Conservation (phyloP, 23 tunicate species). For the Clavelina lepadiformis region DNA sequence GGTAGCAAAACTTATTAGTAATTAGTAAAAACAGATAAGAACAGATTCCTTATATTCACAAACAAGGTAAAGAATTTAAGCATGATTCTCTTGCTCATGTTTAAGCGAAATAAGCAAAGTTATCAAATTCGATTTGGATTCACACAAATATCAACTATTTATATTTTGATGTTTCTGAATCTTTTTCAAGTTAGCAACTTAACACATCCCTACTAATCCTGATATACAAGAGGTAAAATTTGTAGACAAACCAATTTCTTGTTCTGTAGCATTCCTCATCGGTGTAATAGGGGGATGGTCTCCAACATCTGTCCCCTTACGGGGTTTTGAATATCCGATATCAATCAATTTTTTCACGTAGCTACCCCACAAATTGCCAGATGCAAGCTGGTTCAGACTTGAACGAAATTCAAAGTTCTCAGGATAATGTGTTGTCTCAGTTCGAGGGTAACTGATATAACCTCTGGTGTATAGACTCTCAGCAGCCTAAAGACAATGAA, state of each 20-base stretch:
- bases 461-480: constrained; percentile 92
- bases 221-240: too few relatives aligned
- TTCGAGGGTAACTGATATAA: constrained; percentile 97
- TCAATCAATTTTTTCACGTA: constrained; percentile 31
- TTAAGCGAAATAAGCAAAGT: too few relatives aligned
- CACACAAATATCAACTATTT: too few relatives aligned
- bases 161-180: too few relatives aligned
- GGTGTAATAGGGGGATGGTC: constrained; percentile 99
- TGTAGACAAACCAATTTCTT: constrained; percentile 66
- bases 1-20: too few relatives aligned
- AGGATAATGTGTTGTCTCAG: constrained; percentile 94
- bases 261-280: constrained; percentile 75
- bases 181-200: too few relatives aligned
- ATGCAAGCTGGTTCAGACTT: constrained; percentile 36
- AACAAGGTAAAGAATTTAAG: too few relatives aligned
- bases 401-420: constrained; percentile 88
- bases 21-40: too few relatives aligned
- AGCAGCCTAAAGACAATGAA: constrained; percentile 41
- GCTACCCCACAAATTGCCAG: constrained; percentile 43
- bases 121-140: too few relatives aligned
- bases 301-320: constrained; percentile 85
- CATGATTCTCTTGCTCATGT: too few relatives aligned
- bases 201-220: too few relatives aligned
- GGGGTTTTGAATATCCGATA: constrained; percentile 49
- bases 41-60: too few relatives aligned